Base-by-base conservation (phyloP, 1,140 invertebrate species). In the Helicoverpa armigera region DNA sequence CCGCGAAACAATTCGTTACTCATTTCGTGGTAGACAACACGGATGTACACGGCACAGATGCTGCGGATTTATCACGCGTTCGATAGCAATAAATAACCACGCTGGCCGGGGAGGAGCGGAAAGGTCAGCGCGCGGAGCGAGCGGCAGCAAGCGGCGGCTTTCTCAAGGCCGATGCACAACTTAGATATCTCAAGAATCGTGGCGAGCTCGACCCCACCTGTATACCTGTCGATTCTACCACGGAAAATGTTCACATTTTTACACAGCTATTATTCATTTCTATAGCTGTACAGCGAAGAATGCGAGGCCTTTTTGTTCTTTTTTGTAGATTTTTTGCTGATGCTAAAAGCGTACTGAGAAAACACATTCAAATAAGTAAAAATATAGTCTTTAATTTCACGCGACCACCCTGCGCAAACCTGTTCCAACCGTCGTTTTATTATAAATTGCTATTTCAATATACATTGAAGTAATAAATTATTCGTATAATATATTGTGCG, bases 81-180 rank as follows among this genome's bases (percentile, higher is more conserved):
- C 82, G 73, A 75, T 73, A 81, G 78, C 81, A 82, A 82, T 89
- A 89, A 88, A 89, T 89, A 89, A 86, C 60, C 18, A 65, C 16
- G 65, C 56, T 76, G 81, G 79, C 78, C 54, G 61, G 81, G 69
- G 77, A 84, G 83, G 74, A 85, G 80, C 84, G 81, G 85, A 88
- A 88, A 88, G 87, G 86, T 87, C 85, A 87, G 74, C 70, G 73
- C 76, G 74, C 58, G 58, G 54, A 53, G 76, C 83, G 83, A 84
- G 82, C 80, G 83, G 83, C 82, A 77, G 83, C 82, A 77, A 72
- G 76, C 67, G 77, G 82, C 84, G 83, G 83, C 86, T 87, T 85
- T 85, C 84, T 87, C 90, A 91, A 91, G 90, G 89, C 87, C 90
- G 87, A 88, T 88, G 84, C 85, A 82, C 86, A 87, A 85, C 82